Evolutionary conservation across 2,797 vertebrate species (phyloP), one percentile per base, ranked within the genome.

Genomic region (Amphiprion clarkii): DNA sequence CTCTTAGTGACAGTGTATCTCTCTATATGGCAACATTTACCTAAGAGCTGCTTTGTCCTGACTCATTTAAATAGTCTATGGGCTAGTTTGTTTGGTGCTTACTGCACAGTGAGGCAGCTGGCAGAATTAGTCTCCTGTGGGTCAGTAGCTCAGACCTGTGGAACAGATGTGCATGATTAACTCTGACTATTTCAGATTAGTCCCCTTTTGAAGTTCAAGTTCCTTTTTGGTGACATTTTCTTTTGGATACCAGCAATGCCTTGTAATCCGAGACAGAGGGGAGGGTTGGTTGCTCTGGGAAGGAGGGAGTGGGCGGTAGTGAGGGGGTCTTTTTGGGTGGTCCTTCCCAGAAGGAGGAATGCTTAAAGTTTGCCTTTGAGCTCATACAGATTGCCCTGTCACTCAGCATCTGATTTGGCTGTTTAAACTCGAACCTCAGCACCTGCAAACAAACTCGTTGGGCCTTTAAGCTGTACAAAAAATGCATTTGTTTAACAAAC

Each of bases 151-250:
- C 44, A 5, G 54, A 80, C 71, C 79, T 78, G 74, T 59, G 78
- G 48, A 85, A 87, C 93, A 95, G 93, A 94, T 94, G 94, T 91
- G 90, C 87, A 85, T 78, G 76, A 93, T 92, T 93, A 94, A 88
- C 90, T 88, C 81, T 0, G 83, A 82, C 90, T 87, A 91, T 88
- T 87, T 88, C 85, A 91, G 87, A 94, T 94, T 91, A 92, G 88
- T 71, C 72, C 9, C 78, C 76, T 85, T 93, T 93, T 94, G 93
- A 94, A 94, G 94, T 93, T 90, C 89, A 91, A 90, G 91, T 90
- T 92, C 86, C 82, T 91, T 27, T 89, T 87, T 88, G 84, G 90
- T 87, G 90, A 92, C 91, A 91, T 92, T 93, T 92, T 91, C 90
- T 76, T 90, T 90, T 83, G 70, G 85, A 87, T 87, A 76, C 71